Conservation (phyloP, 1,140 invertebrate species). For the Drosophila eugracilis region DNA sequence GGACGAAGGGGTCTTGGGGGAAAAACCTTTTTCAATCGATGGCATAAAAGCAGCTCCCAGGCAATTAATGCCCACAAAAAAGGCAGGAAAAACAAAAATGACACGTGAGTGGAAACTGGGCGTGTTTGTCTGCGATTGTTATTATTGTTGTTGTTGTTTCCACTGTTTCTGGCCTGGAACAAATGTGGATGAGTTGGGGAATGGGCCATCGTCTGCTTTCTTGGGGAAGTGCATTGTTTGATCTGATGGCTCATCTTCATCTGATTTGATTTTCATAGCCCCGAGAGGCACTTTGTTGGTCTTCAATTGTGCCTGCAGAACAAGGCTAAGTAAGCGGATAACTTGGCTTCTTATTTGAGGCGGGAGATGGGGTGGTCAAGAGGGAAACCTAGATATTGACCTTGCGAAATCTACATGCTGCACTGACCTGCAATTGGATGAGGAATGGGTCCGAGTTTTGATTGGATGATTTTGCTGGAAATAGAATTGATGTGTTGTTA, state of each 20-base stretch:
- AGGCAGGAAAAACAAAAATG: constrained; percentile 33
- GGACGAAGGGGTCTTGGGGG: background rate
- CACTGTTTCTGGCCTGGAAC: background rate
- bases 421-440: constrained; percentile 22
- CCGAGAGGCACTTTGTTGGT: constrained; percentile 57
- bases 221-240: constrained; percentile 77
- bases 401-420: constrained; percentile 27
- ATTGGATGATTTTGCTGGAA: constrained; percentile 43
- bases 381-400: constrained; percentile 19
- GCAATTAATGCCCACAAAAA: constrained; percentile 48
- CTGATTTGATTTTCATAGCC: constrained; percentile 62
- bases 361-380: constrained; percentile 3
- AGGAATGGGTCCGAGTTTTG: constrained; percentile 11
- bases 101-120: constrained; percentile 54
- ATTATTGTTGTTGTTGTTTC: constrained; percentile 30
- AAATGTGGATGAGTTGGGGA: background rate
- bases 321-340: constrained; percentile 28
- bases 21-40: constrained; percentile 73
- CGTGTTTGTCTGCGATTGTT: constrained; percentile 54
- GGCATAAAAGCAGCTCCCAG: constrained; percentile 55
- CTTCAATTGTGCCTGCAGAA: no score
- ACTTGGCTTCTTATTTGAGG: constrained; percentile 25
- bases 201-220: constrained; percentile 40
- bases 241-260: constrained; percentile 57
- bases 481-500: constrained; percentile 39